These are phyloP conservation scores for Halcyon malimbica DNA, from an alignment of 2,113 vertebrate genomes.

Conservation along the genomic window DNA sequence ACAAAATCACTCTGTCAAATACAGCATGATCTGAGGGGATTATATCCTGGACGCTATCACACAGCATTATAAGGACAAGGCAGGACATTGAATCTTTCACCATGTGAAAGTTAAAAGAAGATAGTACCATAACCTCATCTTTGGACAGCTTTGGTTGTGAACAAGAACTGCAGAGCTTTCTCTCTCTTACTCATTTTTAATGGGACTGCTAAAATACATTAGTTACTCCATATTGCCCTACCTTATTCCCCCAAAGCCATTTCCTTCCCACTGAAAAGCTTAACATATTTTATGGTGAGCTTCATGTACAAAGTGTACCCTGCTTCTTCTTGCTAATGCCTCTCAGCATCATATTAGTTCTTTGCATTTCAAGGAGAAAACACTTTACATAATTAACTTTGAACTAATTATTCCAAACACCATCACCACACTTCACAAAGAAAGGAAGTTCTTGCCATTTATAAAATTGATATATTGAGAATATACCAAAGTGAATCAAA, in stretches of 20 bases:
- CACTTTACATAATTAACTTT: neutral
- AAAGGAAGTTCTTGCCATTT: neutral
- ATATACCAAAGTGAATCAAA: conserved; percentile 5
- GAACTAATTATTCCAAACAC: neutral
- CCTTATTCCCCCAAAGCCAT: neutral
- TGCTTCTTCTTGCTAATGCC: neutral
- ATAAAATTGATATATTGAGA: neutral
- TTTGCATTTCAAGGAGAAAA: neutral
- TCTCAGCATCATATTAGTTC: neutral
- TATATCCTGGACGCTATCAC: neutral
- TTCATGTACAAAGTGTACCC: neutral
- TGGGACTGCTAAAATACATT: neutral
- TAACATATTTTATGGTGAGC: neutral
- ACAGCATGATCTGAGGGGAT: neutral
- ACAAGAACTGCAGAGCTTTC: neutral
- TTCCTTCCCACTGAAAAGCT: neutral
- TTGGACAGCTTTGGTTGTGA: neutral
- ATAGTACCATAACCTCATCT: neutral
- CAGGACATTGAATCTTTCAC: neutral
- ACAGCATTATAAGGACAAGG: neutral
- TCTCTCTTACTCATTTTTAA: neutral
- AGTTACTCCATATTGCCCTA: neutral
- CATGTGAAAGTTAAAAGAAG: neutral
- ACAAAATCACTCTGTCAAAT: neutral
- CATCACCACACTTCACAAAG: neutral